Evolutionary conservation across 2,797 vertebrate species (phyloP), one percentile per base, ranked within the genome.

Genomic region (Vipera latastei): DNA sequence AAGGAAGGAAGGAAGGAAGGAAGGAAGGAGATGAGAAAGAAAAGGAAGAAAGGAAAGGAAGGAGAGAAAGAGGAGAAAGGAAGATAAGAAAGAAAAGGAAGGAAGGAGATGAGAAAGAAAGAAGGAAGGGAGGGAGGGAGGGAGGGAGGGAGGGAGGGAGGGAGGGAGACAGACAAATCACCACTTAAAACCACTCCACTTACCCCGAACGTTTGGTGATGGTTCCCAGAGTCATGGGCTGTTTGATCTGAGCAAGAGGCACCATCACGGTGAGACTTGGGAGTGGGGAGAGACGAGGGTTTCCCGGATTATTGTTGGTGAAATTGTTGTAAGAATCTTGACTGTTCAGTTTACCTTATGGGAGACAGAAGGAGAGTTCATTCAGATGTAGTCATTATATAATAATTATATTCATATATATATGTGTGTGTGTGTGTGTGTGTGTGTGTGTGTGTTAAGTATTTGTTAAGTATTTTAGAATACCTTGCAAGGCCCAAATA

Each of bases 171-270:
- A 57, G 25, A 60, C 56, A 92, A 1, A 86, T 2, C 22, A 25
- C 94, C 87, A 6, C 69, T 51, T 89, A 55, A 92, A 14, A 38
- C 2, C 5, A 2, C 3, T 18, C 18, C 83, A 95, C 98, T 98
- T 98, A 99, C 99, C 99, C 99, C 0, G 98, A 98, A 90, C 99
- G 98, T 94, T 99, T 99, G 94, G 99, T 99, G 98, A 99, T 99
- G 97, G 99, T 99, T 89, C 99, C 99, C 89, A 99, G 97, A 20
- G 99, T 99, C 98, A 99, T 98, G 93, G 99, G 99, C 96, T 99
- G 99, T 88, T 99, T 99, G 98, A 99, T 99, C 95, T 99, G 99
- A 78, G 98, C 99, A 93, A 99, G 98, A 65, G 99, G 99, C 92
- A 98, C 97, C 93, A 99, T 98, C 59, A 99, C 98, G 0, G 98